phyloP scores from a whole-genome alignment of 2,113 vertebrate species.

The Pongo abelii region DNA sequence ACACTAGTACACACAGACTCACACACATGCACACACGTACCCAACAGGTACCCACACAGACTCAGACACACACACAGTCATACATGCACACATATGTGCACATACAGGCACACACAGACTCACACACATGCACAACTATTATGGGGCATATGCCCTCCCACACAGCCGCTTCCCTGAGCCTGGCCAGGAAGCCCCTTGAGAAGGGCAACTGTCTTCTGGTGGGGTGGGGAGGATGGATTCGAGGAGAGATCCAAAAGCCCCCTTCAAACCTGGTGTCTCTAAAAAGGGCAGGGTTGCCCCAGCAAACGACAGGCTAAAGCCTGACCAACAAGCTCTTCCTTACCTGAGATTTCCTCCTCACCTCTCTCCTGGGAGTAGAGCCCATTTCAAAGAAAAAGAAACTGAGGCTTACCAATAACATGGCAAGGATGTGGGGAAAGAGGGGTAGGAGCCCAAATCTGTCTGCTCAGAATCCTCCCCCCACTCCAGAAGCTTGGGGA shows the following conservation, averaged over 20 bases:
- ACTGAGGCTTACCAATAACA: neutral
- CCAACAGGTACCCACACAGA: neutral
- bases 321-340: neutral
- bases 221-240: neutral
- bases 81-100: neutral
- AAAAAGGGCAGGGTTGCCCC: constrained; percentile 62
- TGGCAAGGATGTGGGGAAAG: neutral
- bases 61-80: too few species aligned
- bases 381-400: neutral
- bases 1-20: neutral
- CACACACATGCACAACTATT: neutral
- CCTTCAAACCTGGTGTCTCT: constrained; percentile 71
- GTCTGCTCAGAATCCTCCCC: neutral
- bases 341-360: neutral
- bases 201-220: neutral
- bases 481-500: neutral
- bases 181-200: neutral
- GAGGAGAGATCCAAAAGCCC: constrained; percentile 60
- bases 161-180: neutral
- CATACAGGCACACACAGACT: neutral
- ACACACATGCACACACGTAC: neutral
- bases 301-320: constrained; percentile 77
- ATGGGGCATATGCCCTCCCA: neutral
- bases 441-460: neutral
- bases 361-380: neutral